phyloP scores from a whole-genome alignment of 1,140 invertebrate species.

The Choristoneura fumiferana region DNA sequence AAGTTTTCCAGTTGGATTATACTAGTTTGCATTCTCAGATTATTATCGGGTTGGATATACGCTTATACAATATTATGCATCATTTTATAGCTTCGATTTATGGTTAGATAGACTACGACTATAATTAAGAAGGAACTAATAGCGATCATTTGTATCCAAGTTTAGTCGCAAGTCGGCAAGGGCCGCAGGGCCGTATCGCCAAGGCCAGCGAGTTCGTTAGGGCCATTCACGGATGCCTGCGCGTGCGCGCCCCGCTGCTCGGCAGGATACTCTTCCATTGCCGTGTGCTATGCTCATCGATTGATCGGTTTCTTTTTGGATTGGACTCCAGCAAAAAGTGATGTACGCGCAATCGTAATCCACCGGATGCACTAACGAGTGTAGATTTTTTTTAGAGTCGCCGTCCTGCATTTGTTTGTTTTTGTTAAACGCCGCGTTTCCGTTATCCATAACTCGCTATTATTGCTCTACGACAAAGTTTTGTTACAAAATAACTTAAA shows the following conservation, averaged over 20 bases:
- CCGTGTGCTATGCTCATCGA: slow-evolving; percentile 57
- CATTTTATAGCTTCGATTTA: background rate
- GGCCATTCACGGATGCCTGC: slow-evolving; percentile 71
- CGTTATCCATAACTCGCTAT: slow-evolving; percentile 33
- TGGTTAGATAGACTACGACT: slow-evolving; percentile 3
- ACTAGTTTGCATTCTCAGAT: too few relatives aligned
- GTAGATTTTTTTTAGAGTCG: slow-evolving; percentile 60
- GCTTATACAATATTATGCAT: too few relatives aligned
- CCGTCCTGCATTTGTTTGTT: slow-evolving; percentile 55
- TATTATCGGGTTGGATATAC: too few relatives aligned
- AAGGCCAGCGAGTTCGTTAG: slow-evolving; percentile 74
- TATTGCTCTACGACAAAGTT: slow-evolving; percentile 7
- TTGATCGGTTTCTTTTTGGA: slow-evolving; percentile 61
- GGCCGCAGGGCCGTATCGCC: slow-evolving; percentile 49
- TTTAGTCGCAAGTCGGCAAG: slow-evolving; percentile 34
- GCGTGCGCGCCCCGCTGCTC: slow-evolving; percentile 36
- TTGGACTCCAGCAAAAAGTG: slow-evolving; percentile 56
- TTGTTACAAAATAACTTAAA: background rate
- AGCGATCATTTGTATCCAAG: slow-evolving; percentile 25
- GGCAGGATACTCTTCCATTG: slow-evolving; percentile 62
- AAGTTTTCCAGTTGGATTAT: too few relatives aligned
- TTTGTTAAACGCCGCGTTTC: slow-evolving; percentile 55
- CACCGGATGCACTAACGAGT: slow-evolving; percentile 76
- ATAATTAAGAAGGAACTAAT: slow-evolving; percentile 18
- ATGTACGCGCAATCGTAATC: slow-evolving; percentile 64